These are phyloP conservation scores for Erinaceus europaeus DNA, from an alignment of 2,113 vertebrate genomes.

Conservation along the genomic window DNA sequence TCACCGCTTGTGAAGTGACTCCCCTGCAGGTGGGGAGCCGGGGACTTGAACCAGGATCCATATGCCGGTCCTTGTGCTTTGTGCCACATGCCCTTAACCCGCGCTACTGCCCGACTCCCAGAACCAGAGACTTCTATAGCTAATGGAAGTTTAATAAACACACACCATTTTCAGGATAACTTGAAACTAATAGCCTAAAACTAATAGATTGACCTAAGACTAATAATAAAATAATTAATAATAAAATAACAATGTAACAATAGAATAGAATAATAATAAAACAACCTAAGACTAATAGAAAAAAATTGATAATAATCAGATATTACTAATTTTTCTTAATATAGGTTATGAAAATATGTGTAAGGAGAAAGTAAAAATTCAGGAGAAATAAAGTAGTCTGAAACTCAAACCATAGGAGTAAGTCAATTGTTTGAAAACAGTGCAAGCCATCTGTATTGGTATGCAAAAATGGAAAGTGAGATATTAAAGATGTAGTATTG, in stretches of 20 bases:
- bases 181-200: too few relatives aligned
- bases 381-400: not conserved
- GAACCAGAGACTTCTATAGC: not conserved
- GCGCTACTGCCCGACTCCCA: too few relatives aligned
- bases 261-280: too few relatives aligned
- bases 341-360: not conserved
- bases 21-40: too few relatives aligned
- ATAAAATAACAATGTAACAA: too few relatives aligned
- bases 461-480: not conserved
- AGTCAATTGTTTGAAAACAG: not conserved
- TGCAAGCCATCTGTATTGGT: not conserved
- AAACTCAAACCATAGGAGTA: not conserved
- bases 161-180: not conserved
- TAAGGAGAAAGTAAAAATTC: not conserved
- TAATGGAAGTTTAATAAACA: slow-evolving; percentile 11
- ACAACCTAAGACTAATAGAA: not conserved
- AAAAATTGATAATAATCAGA: not conserved
- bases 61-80: too few relatives aligned
- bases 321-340: not conserved
- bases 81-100: too few relatives aligned
- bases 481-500: not conserved
- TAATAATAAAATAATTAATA: not conserved
- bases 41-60: too few relatives aligned
- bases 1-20: too few relatives aligned
- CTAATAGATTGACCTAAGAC: too few relatives aligned